Evolutionary conservation across 2,888 invertebrate genomes (phyloP), one percentile per base, ranked within the genome.

Genomic region (Cylloceria caligata): DNA sequence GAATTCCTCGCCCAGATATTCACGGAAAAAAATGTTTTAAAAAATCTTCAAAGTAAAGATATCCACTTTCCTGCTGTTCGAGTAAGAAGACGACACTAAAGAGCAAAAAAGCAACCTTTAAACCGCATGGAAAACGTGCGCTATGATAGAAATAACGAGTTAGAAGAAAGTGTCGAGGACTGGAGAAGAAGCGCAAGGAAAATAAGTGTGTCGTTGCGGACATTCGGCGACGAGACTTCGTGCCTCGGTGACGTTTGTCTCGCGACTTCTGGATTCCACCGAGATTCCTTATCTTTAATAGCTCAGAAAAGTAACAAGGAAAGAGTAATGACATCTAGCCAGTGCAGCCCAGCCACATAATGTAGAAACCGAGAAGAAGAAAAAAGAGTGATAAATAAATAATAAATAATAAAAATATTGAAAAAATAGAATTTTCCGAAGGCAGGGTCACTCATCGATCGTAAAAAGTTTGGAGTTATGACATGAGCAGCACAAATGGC

Each of bases 401-500:
- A 13, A 64, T 1, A n/a, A 16, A 34, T 6, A 30, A 27, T n/a
- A n/a, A n/a, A n/a, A n/a, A n/a, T n/a, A n/a, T n/a, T n/a, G 0
- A 21, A 72, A 19, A 7, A 60, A 21, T 7, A 7, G 21, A 34
- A 36, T 34, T 57, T 27, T 7, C 1, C 5, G 3, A 16, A 30
- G 6, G 9, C 7, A 30, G 5, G 5, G 16, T n/a, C n/a, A 30
- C 16, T 57, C 1, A 34, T 34, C 21, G 49, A 69, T 68, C 68
- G 76, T 73, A 19, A 65, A 47, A 21, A 42, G 57, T 78, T 77
- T 71, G 80, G 72, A 84, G 83, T 77, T 79, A 86, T 86, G 87
- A 83, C 86, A 87, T 86, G 86, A 87, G 81, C 86, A 85, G 80
- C 78, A 84, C 77, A 77, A 83, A 85, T 75, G 62, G 80, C 71